A percentile compares a stretch with the other conserved stretches of the same genome.
Conservation (phyloP, 2,888 invertebrate species). For the Cephus rjabovi region DNA sequence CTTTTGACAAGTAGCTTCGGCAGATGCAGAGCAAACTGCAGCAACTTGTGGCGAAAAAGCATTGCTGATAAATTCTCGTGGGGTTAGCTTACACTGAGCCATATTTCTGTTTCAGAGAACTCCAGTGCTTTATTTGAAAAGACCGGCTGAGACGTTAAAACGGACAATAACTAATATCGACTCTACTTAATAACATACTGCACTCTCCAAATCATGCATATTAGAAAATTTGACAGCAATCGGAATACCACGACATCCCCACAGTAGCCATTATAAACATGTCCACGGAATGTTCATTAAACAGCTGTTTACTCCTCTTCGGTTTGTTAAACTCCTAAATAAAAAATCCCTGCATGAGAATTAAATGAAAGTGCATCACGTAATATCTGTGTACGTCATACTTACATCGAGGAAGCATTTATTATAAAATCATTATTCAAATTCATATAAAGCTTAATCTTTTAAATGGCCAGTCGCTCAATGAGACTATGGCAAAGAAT, state of each 20-base stretch:
- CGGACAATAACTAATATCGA: neutral
- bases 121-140: neutral
- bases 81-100: conserved; percentile 75
- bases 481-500: neutral
- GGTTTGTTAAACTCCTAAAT: neutral
- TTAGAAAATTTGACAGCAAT: neutral
- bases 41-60: conserved; percentile 92
- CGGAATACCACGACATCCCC: conserved; percentile 11
- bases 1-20: conserved; percentile 86
- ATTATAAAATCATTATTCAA: neutral
- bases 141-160: neutral
- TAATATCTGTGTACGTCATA: neutral
- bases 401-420: neutral
- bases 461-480: neutral
- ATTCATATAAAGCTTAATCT: neutral
- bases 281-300: conserved; percentile 16
- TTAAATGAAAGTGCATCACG: neutral
- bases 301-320: conserved; percentile 14
- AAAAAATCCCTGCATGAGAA: neutral
- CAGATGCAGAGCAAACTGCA: conserved; percentile 84
- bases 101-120: conserved; percentile 49
- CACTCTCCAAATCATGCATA: neutral
- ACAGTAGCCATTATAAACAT: conserved; percentile 29
- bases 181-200: neutral
- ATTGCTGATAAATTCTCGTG: conserved; percentile 89